These are phyloP conservation scores for Lamellibrachia columna DNA, from an alignment of 2,888 invertebrate species.

Conservation along the genomic window DNA sequence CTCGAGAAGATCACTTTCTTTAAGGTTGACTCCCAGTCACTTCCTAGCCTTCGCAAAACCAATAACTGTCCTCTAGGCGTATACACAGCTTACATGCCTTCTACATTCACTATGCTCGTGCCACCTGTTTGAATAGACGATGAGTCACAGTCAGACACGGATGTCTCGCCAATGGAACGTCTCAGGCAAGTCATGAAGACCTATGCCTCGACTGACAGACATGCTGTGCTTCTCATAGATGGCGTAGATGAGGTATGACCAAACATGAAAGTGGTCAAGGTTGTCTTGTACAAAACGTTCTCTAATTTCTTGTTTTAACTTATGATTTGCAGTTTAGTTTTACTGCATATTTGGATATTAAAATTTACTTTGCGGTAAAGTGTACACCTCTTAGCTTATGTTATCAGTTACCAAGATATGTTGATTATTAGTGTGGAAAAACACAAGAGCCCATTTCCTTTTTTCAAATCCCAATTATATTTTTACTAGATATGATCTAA, in stretches of 20 bases:
- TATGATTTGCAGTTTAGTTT: not conserved
- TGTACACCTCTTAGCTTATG: not conserved
- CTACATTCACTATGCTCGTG: not conserved
- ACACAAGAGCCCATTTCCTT: too few species aligned
- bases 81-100: not conserved
- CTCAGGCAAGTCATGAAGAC: not conserved
- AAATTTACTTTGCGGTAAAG: not conserved
- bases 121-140: not conserved
- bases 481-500: too few species aligned
- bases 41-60: too few species aligned
- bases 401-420: too few species aligned
- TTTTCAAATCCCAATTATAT: too few species aligned
- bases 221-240: conserved; percentile 48
- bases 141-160: not conserved
- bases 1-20: too few species aligned
- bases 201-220: conserved; percentile 22
- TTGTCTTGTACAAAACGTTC: not conserved
- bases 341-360: not conserved
- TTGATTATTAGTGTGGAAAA: too few species aligned
- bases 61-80: too few species aligned
- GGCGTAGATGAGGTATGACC: conserved; percentile 48
- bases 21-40: too few species aligned
- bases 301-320: not conserved
- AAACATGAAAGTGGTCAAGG: not conserved
- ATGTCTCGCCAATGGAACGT: not conserved